These are phyloP conservation scores for Nothura maculosa DNA, from an alignment of 2,797 vertebrate genomes.

Conservation along the genomic window DNA sequence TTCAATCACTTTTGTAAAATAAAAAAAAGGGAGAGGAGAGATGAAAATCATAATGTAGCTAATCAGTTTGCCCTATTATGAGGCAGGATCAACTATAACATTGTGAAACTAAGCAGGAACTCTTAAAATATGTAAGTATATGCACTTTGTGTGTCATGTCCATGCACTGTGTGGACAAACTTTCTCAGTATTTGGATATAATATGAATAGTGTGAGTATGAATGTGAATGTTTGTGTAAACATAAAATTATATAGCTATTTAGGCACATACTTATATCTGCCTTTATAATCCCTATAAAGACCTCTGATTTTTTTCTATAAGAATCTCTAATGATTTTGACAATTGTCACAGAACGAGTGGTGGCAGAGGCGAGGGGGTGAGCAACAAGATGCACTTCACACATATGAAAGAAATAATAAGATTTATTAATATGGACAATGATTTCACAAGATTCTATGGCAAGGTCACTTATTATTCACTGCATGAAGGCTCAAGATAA, in stretches of 20 bases:
- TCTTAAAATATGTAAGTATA: background rate
- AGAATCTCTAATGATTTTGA: background rate
- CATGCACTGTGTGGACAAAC: background rate
- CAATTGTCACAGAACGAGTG: too few species aligned
- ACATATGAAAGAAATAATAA: too few species aligned
- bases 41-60: background rate
- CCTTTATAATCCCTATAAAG: background rate
- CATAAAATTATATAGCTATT: background rate
- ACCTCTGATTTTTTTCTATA: too few species aligned
- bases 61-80: background rate
- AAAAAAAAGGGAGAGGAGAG: rapidly evolving
- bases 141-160: background rate
- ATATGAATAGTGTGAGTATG: too few species aligned
- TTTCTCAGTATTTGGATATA: background rate
- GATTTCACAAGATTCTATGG: too few species aligned
- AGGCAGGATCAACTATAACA: background rate
- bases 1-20: rapidly evolving
- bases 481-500: too few species aligned
- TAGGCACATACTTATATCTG: background rate
- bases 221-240: too few species aligned
- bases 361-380: too few species aligned
- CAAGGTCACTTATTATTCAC: too few species aligned
- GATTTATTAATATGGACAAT: too few species aligned
- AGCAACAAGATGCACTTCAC: too few species aligned
- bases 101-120: background rate